Evolutionary conservation across 1,140 invertebrate genomes (phyloP), one percentile per base, ranked within the genome.

Genomic region (Scaptomyza hsui): DNA sequence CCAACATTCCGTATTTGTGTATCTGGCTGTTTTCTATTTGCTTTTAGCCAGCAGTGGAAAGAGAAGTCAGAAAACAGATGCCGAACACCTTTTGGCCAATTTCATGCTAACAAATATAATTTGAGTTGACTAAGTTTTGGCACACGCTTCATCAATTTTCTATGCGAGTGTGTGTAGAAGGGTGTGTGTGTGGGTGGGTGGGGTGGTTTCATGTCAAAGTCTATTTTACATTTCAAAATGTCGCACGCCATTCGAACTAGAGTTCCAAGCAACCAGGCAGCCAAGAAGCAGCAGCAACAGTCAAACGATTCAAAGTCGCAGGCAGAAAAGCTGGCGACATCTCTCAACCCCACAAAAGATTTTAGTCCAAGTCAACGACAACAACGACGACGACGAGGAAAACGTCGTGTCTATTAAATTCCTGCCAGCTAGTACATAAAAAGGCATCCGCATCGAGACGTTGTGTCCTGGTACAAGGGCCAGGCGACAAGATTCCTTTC

Each of bases 401-500:
- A 7, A 10, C 19, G 18, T 29, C 26, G 26, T 29, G 45, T 67
- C 55, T 69, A 73, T 73, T 69, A 55, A 73, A 73, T 73, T 68
- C 71, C 56, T 69, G 29, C 4, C 64, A 55, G 49, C 37, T 52
- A n/a, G n/a, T n/a, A 61, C 35, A 61, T 32, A 42, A 56, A 16
- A 67, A 41, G 35, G 32, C 42, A 13, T 49, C 37, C 16, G 53
- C 39, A 26, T 57, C 39, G 41, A 45, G 26, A 29, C 15, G 15
- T 32, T 18, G 15, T 45, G 15, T 45, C 9, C 41, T 45, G 24
- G 55, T 41, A 64, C n/a, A 47, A 56, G 6, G 67, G 51, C 52
- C 57, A 47, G 70, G 32, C 63, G 63, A 72, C 63, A 72, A 67
- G 63, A 68, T 68, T 68, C 65, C 51, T 52, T 49, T 56, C 64